phyloP scores from a whole-genome alignment of 1,140 invertebrate species.

The Lysiphlebus fabarum region DNA sequence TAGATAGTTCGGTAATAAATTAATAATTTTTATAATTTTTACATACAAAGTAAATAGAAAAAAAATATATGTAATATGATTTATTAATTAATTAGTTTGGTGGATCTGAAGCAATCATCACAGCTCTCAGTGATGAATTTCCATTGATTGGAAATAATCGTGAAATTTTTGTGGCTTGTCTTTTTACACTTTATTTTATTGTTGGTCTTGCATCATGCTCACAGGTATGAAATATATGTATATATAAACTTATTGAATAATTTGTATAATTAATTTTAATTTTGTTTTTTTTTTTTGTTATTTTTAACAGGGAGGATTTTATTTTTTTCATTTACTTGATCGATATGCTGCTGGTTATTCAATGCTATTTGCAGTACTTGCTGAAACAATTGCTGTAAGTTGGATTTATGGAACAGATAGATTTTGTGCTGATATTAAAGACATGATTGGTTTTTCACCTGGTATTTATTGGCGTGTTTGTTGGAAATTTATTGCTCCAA shows the following conservation, averaged over 20 bases:
- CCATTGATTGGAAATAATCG: constrained; percentile 85
- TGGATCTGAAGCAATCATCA: constrained; percentile 98
- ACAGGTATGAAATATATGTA: no score
- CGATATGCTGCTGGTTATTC: constrained; percentile 95
- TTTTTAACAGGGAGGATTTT: constrained; percentile 91
- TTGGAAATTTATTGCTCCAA: constrained; percentile 86
- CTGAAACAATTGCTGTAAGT: constrained; percentile 92
- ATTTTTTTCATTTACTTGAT: constrained; percentile 94
- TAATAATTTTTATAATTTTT: constrained; percentile 39
- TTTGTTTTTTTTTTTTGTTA: constrained; percentile 12
- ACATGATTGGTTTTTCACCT: constrained; percentile 90
- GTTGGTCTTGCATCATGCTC: constrained; percentile 92
- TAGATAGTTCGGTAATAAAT: constrained; percentile 81
- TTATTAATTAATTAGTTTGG: constrained; percentile 84
- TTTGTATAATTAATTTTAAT: constrained; percentile 6
- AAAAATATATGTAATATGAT: no score
- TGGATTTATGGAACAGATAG: constrained; percentile 94
- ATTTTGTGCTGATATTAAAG: constrained; percentile 86
- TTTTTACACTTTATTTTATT: constrained; percentile 88
- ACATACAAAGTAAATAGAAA: no score
- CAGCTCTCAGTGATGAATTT: constrained; percentile 93
- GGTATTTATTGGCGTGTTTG: constrained; percentile 89
- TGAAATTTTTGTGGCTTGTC: constrained; percentile 88
- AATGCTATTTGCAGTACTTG: constrained; percentile 95
- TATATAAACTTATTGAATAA: no score